Conservation (phyloP, 2,888 invertebrate species). For the Mantis religiosa region DNA sequence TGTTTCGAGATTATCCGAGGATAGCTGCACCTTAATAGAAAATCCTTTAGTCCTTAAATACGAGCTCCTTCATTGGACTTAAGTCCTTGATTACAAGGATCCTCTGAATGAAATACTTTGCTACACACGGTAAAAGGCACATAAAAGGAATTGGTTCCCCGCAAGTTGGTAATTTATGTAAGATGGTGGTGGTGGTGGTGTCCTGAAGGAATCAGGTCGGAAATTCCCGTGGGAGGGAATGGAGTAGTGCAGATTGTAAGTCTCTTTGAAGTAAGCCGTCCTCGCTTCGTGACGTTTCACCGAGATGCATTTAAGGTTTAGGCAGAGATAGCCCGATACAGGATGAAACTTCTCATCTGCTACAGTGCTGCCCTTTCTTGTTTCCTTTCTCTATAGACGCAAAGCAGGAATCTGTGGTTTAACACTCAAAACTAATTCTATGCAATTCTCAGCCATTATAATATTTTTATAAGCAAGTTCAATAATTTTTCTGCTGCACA, state of each 20-base stretch:
- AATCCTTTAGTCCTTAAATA: not conserved
- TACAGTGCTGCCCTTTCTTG: no score
- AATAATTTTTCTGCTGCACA: no score
- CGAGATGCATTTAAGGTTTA: not conserved
- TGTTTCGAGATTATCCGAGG: no score
- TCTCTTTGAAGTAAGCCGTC: not conserved
- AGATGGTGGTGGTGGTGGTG: not conserved
- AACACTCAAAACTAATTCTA: no score
- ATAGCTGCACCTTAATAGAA: not conserved
- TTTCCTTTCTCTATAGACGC: no score
- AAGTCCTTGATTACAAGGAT: not conserved
- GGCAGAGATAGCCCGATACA: no score
- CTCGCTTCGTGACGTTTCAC: not conserved
- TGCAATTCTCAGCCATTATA: no score
- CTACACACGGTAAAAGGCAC: not conserved
- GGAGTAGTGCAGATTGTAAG: not conserved
- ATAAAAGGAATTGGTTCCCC: not conserved
- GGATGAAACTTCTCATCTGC: no score
- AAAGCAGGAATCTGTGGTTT: no score
- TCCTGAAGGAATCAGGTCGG: not conserved
- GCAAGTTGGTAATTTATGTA: not conserved
- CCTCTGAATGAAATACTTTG: not conserved
- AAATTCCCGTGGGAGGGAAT: not conserved
- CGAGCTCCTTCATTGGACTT: not conserved
- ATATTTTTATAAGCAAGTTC: no score